Evolutionary conservation across 2,113 vertebrate genomes (phyloP).

Genomic region (Oxyura jamaicensis): DNA sequence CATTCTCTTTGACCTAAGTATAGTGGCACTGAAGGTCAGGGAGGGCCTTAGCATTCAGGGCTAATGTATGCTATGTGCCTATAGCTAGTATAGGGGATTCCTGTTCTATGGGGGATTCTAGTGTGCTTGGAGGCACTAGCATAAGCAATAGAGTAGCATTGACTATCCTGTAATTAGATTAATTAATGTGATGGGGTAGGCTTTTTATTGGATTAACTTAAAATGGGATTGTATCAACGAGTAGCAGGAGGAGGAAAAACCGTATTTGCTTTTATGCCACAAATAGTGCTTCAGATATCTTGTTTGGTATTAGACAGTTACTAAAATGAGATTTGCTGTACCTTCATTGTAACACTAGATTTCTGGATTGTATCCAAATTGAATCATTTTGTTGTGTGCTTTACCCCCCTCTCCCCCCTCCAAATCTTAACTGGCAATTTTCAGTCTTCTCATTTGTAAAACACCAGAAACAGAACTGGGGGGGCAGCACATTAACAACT

Average conservation of each 20-base stretch:
- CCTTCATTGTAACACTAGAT: not conserved
- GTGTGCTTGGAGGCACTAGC: fast-evolving
- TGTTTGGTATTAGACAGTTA: not conserved
- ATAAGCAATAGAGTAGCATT: not conserved
- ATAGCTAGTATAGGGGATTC: not conserved
- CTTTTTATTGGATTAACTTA: not conserved
- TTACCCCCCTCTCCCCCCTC: not conserved
- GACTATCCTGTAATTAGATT: not conserved
- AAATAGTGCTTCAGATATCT: not conserved
- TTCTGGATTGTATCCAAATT: not conserved
- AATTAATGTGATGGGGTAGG: not conserved
- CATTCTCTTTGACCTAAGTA: not conserved
- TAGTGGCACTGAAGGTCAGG: not conserved
- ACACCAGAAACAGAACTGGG: not conserved
- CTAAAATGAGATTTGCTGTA: not conserved
- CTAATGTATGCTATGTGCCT: not conserved
- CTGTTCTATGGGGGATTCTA: not conserved
- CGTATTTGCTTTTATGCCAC: not conserved
- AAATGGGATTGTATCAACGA: not conserved
- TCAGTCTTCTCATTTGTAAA: not conserved
- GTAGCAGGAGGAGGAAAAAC: not conserved
- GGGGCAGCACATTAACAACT: not conserved
- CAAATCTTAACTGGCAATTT: not conserved
- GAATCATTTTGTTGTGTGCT: not conserved
- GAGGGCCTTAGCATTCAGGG: not conserved